Conservation (phyloP, 2,888 invertebrate genomes). For the Dione juno region DNA sequence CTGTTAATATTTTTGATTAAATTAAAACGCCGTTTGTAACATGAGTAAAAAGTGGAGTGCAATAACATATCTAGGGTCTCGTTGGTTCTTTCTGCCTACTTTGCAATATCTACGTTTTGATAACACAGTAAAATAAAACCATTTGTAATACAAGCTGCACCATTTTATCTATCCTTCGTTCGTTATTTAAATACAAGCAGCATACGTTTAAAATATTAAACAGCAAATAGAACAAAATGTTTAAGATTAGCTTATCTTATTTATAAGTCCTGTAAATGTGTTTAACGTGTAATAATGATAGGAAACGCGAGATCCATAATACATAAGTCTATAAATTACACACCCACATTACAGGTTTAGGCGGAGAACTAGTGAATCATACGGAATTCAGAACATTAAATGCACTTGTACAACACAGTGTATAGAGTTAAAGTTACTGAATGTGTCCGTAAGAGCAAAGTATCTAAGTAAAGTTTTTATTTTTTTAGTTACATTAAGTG, state of each 20-base stretch:
- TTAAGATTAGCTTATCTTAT: slow-evolving; percentile 32
- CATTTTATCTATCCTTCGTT: background rate
- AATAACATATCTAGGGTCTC: too few relatives aligned
- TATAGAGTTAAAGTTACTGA: slow-evolving; percentile 25
- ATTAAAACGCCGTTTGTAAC: too few relatives aligned
- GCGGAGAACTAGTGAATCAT: slow-evolving; percentile 44
- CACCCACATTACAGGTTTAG: slow-evolving; percentile 35
- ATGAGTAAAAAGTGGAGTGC: too few relatives aligned
- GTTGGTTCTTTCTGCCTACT: background rate
- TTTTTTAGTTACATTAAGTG: too few relatives aligned
- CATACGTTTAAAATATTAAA: slow-evolving; percentile 19
- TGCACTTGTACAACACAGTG: slow-evolving; percentile 41
- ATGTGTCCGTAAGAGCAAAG: slow-evolving; percentile 22
- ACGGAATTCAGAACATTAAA: slow-evolving; percentile 42
- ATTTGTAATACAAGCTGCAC: background rate
- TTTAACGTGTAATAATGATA: slow-evolving; percentile 36
- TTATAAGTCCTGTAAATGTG: slow-evolving; percentile 33
- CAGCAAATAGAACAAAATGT: slow-evolving; percentile 21
- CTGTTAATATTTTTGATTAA: too few relatives aligned
- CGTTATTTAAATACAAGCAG: slow-evolving; percentile 5
- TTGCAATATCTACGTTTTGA: background rate
- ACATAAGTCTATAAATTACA: slow-evolving; percentile 34
- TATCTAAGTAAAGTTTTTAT: too few relatives aligned
- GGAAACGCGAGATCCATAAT: slow-evolving; percentile 34
- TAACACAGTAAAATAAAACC: background rate